phyloP scores from a whole-genome alignment of 2,797 vertebrate genomes.

The Xenops minutus region DNA sequence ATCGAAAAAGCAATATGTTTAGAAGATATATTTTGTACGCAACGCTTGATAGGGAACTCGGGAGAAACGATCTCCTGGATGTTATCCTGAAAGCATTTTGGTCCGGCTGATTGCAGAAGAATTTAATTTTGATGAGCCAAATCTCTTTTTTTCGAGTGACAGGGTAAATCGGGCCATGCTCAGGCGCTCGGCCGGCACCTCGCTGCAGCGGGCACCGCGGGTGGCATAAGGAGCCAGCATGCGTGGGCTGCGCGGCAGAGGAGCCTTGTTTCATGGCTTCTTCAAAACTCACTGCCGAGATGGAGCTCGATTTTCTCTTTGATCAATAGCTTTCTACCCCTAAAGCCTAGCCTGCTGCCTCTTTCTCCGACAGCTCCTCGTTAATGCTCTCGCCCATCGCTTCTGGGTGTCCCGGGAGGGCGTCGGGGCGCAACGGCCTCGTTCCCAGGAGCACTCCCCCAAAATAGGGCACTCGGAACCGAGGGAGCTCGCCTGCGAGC shows the following conservation, averaged over 20 bases:
- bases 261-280: not conserved
- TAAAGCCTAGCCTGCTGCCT: not conserved
- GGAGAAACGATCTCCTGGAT: not conserved
- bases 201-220: not conserved
- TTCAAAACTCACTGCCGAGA: not conserved
- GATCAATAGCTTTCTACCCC: not conserved
- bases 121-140: constrained; percentile 1
- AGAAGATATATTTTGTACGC: not conserved
- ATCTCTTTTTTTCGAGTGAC: not conserved
- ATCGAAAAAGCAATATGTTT: constrained; percentile 6
- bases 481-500: fast-evolving
- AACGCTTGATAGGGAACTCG: not conserved
- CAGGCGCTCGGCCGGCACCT: not conserved
- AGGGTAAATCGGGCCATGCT: not conserved
- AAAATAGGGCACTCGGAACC: not conserved
- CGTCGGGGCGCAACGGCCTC: not conserved
- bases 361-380: not conserved
- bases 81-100: not conserved
- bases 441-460: fast-evolving
- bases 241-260: not conserved
- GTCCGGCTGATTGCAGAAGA: not conserved
- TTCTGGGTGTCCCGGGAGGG: not conserved
- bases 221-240: not conserved
- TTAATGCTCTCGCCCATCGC: not conserved
- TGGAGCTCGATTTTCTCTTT: not conserved